These are phyloP conservation scores for Acrossocheilus fasciatus DNA, from an alignment of 2,797 vertebrate species.

Conservation along the genomic window DNA sequence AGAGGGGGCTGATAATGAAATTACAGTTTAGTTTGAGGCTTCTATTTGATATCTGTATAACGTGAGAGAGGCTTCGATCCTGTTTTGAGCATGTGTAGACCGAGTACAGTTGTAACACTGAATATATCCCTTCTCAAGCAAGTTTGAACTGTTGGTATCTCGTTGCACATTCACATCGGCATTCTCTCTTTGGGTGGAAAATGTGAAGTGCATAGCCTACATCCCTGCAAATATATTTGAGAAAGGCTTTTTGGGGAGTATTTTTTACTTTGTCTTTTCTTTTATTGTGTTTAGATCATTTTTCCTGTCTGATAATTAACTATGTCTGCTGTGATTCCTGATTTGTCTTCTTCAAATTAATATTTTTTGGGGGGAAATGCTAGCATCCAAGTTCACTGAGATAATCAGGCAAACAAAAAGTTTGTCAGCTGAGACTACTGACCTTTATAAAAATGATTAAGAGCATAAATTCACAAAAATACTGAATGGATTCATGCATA, in stretches of 20 bases:
- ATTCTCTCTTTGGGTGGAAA: not conserved
- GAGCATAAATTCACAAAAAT: not conserved
- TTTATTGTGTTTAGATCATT: not conserved
- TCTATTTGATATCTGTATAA: slow-evolving; percentile 35
- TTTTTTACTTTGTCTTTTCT: not conserved
- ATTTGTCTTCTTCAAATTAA: not conserved
- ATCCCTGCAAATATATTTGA: not conserved
- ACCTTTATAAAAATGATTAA: not conserved
- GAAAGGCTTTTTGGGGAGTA: not conserved
- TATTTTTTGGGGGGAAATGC: not conserved
- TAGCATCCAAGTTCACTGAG: not conserved
- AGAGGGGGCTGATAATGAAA: slow-evolving; percentile 31
- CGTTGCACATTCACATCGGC: not conserved
- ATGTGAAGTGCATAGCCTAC: not conserved
- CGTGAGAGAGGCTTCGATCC: not conserved
- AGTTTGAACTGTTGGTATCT: not conserved
- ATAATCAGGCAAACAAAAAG: not conserved
- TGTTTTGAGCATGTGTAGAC: not conserved
- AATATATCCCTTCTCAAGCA: not conserved
- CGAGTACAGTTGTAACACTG: not conserved
- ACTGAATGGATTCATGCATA: not conserved
- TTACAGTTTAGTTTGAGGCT: slow-evolving; percentile 48
- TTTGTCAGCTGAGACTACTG: not conserved
- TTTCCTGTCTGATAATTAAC: not conserved
- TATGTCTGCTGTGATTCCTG: not conserved